Evolutionary conservation across 1,140 invertebrate genomes (phyloP).

Genomic region (Halesus radiatus): DNA sequence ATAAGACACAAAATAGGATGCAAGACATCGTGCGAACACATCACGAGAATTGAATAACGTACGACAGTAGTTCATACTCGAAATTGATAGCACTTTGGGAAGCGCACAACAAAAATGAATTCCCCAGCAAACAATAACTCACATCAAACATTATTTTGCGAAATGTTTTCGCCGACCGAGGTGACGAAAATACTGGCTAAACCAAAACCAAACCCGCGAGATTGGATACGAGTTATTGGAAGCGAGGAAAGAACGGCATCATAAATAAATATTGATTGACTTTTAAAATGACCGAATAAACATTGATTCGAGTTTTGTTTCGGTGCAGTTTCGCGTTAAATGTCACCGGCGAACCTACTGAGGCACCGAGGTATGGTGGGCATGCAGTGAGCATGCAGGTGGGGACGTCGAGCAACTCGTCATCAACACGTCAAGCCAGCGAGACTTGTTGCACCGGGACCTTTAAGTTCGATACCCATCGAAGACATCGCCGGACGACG

Average conservation of each 20-base stretch:
- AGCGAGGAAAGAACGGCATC: not conserved
- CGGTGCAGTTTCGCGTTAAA: not conserved
- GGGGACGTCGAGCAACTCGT: constrained; percentile 1
- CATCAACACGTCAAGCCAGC: constrained; percentile 3
- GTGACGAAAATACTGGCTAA: too few species aligned
- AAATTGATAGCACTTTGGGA: too few species aligned
- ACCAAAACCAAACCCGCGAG: too few species aligned
- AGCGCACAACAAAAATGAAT: too few species aligned
- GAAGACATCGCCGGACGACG: constrained; percentile 1
- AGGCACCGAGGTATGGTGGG: not conserved
- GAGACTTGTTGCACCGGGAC: constrained; percentile 4
- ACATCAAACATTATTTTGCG: too few species aligned
- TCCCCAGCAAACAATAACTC: too few species aligned
- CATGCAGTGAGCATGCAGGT: not conserved
- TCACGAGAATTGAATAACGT: too few species aligned
- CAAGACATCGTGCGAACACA: too few species aligned
- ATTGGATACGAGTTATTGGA: too few species aligned
- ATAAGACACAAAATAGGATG: too few species aligned
- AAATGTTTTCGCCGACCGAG: too few species aligned
- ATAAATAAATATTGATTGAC: constrained; percentile 11
- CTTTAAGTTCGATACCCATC: constrained; percentile 20
- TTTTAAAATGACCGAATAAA: constrained; percentile 15
- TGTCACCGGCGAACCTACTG: not conserved
- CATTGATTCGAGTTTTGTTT: constrained; percentile 7
- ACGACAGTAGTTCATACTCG: too few species aligned